phyloP scores from a whole-genome alignment of 2,113 vertebrate species.

The Epinephelus fuscoguttatus region DNA sequence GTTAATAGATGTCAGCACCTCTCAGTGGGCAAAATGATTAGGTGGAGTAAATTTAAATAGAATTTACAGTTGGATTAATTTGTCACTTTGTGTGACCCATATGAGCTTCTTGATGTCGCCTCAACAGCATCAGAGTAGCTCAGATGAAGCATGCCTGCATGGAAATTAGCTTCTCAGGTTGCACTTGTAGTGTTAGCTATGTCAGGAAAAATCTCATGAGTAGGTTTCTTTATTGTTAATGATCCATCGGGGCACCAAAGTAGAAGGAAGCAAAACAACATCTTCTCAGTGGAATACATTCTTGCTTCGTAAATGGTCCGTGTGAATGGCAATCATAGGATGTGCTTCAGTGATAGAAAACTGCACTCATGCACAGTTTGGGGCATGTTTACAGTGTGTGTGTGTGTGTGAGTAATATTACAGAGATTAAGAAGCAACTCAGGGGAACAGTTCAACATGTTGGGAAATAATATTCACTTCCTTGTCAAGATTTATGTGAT shows the following conservation, averaged over 20 bases:
- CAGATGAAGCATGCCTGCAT: slow-evolving; percentile 24
- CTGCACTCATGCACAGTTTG: neutral
- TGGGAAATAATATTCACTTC: neutral
- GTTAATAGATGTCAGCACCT: slow-evolving; percentile 65
- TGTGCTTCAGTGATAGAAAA: slow-evolving; percentile 11
- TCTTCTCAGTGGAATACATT: slow-evolving; percentile 1
- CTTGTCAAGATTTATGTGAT: neutral
- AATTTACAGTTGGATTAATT: slow-evolving; percentile 48
- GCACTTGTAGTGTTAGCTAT: neutral
- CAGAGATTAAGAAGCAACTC: neutral
- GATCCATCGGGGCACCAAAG: neutral
- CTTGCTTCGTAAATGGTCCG: slow-evolving; percentile 26
- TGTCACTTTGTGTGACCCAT: slow-evolving; percentile 46
- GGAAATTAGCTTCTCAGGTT: slow-evolving; percentile 31
- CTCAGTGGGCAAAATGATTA: slow-evolving; percentile 34
- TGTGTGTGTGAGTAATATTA: neutral
- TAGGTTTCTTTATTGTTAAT: slow-evolving; percentile 18
- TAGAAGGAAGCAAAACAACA: slow-evolving; percentile 18
- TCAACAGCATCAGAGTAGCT: slow-evolving; percentile 16
- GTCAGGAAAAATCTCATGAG: slow-evolving; percentile 9
- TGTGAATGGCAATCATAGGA: slow-evolving; percentile 11
- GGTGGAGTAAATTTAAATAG: slow-evolving; percentile 42
- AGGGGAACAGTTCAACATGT: neutral
- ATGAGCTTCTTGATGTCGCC: slow-evolving; percentile 9
- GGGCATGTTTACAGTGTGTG: neutral